phyloP scores from a whole-genome alignment of 2,797 vertebrate genomes.

The Numenius phaeopus region DNA sequence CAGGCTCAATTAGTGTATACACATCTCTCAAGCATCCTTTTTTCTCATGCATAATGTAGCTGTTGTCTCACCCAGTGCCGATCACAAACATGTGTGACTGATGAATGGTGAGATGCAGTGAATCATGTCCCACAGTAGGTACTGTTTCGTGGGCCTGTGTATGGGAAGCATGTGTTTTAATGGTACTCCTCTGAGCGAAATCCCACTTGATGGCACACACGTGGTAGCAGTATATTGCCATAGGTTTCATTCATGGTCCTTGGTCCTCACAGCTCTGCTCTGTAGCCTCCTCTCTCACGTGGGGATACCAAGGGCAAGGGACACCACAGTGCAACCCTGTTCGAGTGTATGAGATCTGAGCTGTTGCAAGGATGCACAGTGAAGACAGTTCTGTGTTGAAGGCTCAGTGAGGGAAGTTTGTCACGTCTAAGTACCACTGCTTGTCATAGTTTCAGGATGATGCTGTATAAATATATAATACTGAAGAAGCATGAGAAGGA shows the following conservation, averaged over 20 bases:
- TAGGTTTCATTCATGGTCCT: background rate
- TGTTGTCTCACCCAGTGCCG: background rate
- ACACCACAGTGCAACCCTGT: background rate
- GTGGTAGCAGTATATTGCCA: background rate
- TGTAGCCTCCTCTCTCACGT: accelerated
- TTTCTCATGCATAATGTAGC: accelerated
- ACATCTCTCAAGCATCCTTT: background rate
- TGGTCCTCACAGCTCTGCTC: background rate
- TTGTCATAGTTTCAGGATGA: background rate
- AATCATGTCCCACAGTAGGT: accelerated
- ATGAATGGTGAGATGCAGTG: accelerated
- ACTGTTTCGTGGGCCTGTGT: accelerated
- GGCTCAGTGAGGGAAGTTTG: background rate
- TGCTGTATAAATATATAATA: background rate
- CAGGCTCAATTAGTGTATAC: background rate
- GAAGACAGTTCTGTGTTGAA: background rate
- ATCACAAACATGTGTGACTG: background rate
- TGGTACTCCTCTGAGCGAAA: background rate
- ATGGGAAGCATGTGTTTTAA: background rate
- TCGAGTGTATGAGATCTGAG: accelerated
- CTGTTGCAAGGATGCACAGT: background rate
- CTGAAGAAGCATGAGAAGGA: background rate
- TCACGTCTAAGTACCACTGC: background rate
- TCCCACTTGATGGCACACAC: background rate
- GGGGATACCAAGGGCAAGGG: background rate